Evolutionary conservation across 1,140 invertebrate species (phyloP).

Genomic region (Caenorhabditis brenneri): DNA sequence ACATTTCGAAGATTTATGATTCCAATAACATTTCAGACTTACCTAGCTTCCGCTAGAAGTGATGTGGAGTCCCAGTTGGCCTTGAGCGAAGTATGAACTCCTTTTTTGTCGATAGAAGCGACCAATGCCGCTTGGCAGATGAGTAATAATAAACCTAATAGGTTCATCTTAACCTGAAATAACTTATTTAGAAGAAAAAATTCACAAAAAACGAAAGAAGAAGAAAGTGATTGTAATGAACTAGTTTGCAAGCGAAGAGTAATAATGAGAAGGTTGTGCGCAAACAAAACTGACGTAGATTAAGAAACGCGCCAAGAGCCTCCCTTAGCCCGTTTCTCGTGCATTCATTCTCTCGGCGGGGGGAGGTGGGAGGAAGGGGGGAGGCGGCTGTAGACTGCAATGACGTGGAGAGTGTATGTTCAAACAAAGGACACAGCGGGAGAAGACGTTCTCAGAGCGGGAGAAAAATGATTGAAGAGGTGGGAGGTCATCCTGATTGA

Average conservation of each 20-base stretch:
- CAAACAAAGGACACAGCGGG: too few species aligned
- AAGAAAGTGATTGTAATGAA: not conserved
- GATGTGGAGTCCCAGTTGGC: conserved; percentile 68
- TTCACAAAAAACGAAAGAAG: not conserved
- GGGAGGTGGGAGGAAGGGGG: too few species aligned
- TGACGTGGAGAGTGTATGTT: too few species aligned
- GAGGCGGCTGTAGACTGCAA: too few species aligned
- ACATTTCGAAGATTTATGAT: too few species aligned
- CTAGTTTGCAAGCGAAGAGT: not conserved
- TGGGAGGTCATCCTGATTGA: too few species aligned
- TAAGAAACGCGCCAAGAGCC: not conserved
- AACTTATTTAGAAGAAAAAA: not conserved
- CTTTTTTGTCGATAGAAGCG: conserved; percentile 54
- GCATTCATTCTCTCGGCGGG: too few species aligned
- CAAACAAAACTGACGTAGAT: conserved; percentile 12
- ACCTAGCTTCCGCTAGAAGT: conserved; percentile 69
- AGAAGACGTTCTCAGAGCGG: too few species aligned
- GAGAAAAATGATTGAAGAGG: too few species aligned
- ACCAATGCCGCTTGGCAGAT: not conserved
- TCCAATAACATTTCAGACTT: not conserved
- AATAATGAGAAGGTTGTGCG: not conserved
- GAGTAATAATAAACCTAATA: conserved; percentile 9
- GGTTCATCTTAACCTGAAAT: conserved; percentile 14
- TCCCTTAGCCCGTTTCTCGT: not conserved
- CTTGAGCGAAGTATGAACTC: conserved; percentile 61